A percentile compares a stretch with the other conserved stretches of the same genome.
Conservation (phyloP, 2,113 vertebrate genomes). For the Saguinus midas region DNA sequence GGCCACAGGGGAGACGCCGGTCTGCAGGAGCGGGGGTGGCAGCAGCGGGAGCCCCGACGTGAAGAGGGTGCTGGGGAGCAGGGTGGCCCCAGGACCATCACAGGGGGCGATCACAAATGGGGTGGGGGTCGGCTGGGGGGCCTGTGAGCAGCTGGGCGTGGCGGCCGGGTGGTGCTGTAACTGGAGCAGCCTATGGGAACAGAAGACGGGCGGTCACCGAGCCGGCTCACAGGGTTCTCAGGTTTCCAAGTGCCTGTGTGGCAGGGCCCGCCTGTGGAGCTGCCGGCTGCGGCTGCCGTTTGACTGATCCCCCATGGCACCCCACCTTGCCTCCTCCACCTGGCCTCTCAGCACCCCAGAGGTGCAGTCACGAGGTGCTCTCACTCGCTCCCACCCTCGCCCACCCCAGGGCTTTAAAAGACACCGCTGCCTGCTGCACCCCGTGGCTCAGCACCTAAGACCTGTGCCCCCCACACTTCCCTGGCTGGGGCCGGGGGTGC, state of each 20-base stretch:
- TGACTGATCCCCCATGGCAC: slow-evolving; percentile 63
- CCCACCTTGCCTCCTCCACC: slow-evolving; percentile 62
- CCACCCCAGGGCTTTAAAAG: background rate
- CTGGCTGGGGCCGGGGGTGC: too few relatives aligned
- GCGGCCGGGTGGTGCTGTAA: slow-evolving; percentile 89
- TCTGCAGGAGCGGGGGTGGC: slow-evolving; percentile 78
- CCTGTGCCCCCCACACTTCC: too few relatives aligned
- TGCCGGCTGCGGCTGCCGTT: background rate
- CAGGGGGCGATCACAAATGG: slow-evolving; percentile 72
- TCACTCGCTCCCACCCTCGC: background rate
- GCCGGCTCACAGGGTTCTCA: background rate
- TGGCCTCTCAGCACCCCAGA: slow-evolving; percentile 56
- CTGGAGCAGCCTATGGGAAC: slow-evolving; percentile 90
- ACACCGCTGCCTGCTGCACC: too few relatives aligned
- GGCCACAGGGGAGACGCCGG: slow-evolving; percentile 87
- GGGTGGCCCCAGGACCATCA: slow-evolving; percentile 71
- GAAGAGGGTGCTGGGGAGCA: slow-evolving; percentile 74
- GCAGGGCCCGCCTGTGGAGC: background rate
- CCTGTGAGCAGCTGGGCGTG: slow-evolving; percentile 80
- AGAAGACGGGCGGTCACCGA: background rate
- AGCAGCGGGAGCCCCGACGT: slow-evolving; percentile 81
- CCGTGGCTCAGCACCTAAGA: too few relatives aligned
- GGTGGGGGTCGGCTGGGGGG: slow-evolving; percentile 60
- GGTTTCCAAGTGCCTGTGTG: background rate
- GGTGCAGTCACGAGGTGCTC: slow-evolving; percentile 64